Conservation (phyloP, 2,797 vertebrate genomes). For the Thaleichthys pacificus region DNA sequence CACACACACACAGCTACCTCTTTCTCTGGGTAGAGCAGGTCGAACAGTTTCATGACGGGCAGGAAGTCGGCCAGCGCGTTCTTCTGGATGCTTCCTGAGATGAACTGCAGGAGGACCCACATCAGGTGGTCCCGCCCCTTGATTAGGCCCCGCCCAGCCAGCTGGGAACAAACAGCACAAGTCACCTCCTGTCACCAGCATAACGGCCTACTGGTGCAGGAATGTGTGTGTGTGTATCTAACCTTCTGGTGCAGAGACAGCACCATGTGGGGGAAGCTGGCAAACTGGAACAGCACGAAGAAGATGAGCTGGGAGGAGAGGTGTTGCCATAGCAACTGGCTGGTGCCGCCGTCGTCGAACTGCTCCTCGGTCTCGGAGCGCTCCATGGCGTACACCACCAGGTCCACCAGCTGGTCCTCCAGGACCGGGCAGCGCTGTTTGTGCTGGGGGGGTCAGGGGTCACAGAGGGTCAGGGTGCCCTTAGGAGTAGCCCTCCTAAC, state of each 20-base stretch:
- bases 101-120: slow-evolving; percentile 99
- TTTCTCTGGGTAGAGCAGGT: slow-evolving; percentile 97
- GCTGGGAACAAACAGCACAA: slow-evolving; percentile 64
- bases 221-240: not conserved
- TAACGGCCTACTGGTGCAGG: too few relatives aligned
- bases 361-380: slow-evolving; percentile 97
- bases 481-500: not conserved
- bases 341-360: slow-evolving; percentile 96
- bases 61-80: slow-evolving; percentile 96
- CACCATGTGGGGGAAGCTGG: slow-evolving; percentile 99
- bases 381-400: slow-evolving; percentile 99
- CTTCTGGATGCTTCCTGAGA: slow-evolving; percentile 99
- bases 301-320: slow-evolving; percentile 99
- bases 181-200: too few relatives aligned
- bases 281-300: slow-evolving; percentile 99
- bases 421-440: slow-evolving; percentile 98
- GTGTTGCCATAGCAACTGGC: slow-evolving; percentile 98
- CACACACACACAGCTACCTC: slow-evolving; percentile 75
- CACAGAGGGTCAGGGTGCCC: slow-evolving; percentile 20
- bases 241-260: slow-evolving; percentile 88
- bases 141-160: slow-evolving; percentile 95
- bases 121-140: slow-evolving; percentile 98
- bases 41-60: slow-evolving; percentile 99
- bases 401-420: slow-evolving; percentile 98
- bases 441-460: slow-evolving; percentile 78